Evolutionary conservation across 2,113 vertebrate species (phyloP), one percentile per base, ranked within the genome.

Genomic region (Oreochromis tanganicae): DNA sequence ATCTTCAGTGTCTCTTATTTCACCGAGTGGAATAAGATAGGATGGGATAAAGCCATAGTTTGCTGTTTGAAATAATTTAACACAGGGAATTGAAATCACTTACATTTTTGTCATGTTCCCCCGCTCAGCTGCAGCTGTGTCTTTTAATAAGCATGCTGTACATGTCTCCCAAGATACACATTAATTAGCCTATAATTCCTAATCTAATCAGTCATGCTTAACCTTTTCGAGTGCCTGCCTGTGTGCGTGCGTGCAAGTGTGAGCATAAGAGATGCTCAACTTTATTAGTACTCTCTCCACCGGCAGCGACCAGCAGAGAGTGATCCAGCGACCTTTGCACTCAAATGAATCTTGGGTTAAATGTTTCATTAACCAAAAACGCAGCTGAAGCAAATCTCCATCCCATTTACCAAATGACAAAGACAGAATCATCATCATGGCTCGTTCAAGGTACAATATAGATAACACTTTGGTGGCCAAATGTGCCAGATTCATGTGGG

Each of bases 171-270:
- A 92, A 87, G 92, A 93, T 89, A 71, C 85, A 90, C 91, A 93
- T 93, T 93, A 93, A 95, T 95, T 90, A 94, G 88, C 86, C 81
- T 50, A 91, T 93, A 91, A 93, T 87, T 95, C 79, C 83, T 90
- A 88, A 93, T 95, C 89, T 93, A 94, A 93, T 94, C 91, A 93
- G 85, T 90, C 91, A 90, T 84, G 91, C 87, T 92, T 88, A 91
- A 91, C 86, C 87, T 88, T 82, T 82, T 38, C 38, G 11, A 57
- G 84, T 73, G 41, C 4, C 12, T 84, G 34, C 9, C 16, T 88
- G 71, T 32, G 80, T 63, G 54, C 32, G n/a, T 68, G 29, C 9
- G 9, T 84, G 71, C 24, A 19, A 48, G 24, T 29, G 71, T 29
- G 16, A 75, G 24, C 43, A 75, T 50, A 78, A 78, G 46, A 52